These are phyloP conservation scores for Malthinus seriepunctatus DNA, from an alignment of 2,888 invertebrate genomes.

Conservation along the genomic window DNA sequence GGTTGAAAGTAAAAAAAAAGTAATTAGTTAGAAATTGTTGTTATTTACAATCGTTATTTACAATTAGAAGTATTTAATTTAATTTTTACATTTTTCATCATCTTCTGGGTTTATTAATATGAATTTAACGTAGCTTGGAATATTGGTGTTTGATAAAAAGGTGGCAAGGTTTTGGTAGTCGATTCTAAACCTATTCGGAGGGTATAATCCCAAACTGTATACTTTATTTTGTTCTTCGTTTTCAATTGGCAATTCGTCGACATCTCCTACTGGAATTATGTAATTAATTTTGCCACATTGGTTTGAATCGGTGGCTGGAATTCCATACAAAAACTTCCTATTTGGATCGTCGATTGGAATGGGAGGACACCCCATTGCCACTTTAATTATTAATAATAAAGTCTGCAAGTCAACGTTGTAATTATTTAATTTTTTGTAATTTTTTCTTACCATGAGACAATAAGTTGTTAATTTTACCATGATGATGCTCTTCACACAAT, in stretches of 20 bases:
- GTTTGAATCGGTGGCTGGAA: background rate
- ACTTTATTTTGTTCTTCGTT: background rate
- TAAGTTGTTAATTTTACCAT: too few species aligned
- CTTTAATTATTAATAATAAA: background rate
- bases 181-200: background rate
- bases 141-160: constrained; percentile 4
- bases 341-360: constrained; percentile 5
- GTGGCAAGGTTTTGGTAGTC: background rate
- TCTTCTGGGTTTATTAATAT: background rate
- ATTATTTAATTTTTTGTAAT: background rate
- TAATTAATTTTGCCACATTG: background rate
- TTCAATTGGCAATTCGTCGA: background rate
- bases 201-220: constrained; percentile 8
- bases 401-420: background rate
- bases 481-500: background rate
- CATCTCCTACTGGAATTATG: constrained; percentile 9
- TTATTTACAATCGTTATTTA: background rate
- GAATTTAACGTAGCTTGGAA: constrained; percentile 4
- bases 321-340: constrained; percentile 2
- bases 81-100: background rate
- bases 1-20: too few species aligned
- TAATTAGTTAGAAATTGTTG: too few species aligned
- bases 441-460: background rate
- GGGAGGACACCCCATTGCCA: background rate
- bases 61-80: too few species aligned